A percentile compares a stretch with the other conserved stretches of the same genome.
These are phyloP conservation scores for Scolopax bukidnonensis DNA, from an alignment of 2,797 vertebrate species.

Conservation along the genomic window DNA sequence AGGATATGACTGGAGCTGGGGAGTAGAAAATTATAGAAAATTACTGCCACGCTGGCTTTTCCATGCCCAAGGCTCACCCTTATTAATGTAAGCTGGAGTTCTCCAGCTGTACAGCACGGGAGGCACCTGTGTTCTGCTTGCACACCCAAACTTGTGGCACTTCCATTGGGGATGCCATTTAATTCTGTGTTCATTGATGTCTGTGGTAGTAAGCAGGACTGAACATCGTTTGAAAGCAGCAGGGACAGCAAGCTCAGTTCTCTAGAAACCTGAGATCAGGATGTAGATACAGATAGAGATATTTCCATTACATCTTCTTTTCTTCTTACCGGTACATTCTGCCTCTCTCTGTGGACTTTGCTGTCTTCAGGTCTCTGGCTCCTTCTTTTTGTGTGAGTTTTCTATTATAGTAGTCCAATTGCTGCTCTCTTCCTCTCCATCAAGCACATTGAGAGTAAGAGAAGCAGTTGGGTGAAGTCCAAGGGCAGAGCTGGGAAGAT, in stretches of 20 bases:
- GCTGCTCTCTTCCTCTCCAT: neutral
- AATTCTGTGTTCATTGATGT: neutral
- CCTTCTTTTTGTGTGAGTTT: neutral
- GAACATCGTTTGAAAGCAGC: neutral
- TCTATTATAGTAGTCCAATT: neutral
- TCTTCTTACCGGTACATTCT: rapidly evolving
- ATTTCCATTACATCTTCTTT: neutral
- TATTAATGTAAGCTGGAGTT: neutral
- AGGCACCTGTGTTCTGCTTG: neutral
- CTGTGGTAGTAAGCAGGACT: neutral
- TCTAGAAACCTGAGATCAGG: neutral
- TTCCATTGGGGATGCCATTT: neutral
- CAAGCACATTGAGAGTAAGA: neutral
- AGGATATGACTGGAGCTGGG: neutral
- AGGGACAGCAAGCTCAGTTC: neutral
- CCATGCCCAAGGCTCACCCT: neutral
- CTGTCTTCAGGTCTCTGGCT: neutral
- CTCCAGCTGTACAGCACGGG: neutral
- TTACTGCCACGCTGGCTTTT: slow-evolving; percentile 13
- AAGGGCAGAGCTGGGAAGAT: neutral
- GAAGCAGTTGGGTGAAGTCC: neutral
- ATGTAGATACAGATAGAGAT: neutral
- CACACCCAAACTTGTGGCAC: neutral
- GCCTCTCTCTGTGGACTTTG: neutral
- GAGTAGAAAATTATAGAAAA: slow-evolving; percentile 8